These are phyloP conservation scores for Salmo trutta DNA, from an alignment of 2,797 vertebrate genomes.

Conservation along the genomic window DNA sequence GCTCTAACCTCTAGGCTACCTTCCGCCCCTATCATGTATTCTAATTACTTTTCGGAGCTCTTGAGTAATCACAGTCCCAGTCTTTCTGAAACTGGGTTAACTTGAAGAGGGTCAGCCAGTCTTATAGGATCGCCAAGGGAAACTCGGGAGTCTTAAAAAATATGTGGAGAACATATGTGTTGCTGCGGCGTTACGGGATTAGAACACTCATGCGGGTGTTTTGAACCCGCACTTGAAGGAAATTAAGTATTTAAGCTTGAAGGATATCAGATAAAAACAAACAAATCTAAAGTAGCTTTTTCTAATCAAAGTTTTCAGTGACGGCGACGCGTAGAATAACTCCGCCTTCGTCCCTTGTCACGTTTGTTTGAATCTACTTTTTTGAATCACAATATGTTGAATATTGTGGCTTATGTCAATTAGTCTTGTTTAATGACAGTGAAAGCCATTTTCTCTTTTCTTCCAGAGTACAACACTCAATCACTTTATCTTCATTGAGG, in stretches of 20 bases:
- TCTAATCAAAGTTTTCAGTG: neutral
- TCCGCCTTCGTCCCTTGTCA: conserved; percentile 1
- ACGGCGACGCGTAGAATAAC: neutral
- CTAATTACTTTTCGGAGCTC: conserved; percentile 46
- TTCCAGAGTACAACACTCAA: neutral
- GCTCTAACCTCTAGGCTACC: too few species aligned
- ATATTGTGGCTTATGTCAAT: too few species aligned
- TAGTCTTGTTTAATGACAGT: conserved; percentile 4
- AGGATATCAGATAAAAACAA: conserved; percentile 23
- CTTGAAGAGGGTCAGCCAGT: conserved; percentile 43
- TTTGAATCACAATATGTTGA: too few species aligned
- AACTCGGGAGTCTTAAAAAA: conserved; percentile 41
- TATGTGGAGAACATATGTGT: conserved; percentile 45
- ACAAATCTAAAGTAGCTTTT: conserved; percentile 23
- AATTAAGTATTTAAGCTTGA: conserved; percentile 45
- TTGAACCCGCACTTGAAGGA: conserved; percentile 35
- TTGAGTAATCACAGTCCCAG: conserved; percentile 50
- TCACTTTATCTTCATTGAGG: neutral
- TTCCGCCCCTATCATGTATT: conserved; percentile 6
- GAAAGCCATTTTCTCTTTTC: neutral
- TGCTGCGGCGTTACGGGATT: conserved; percentile 44
- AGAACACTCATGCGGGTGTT: conserved; percentile 46
- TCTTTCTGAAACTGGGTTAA: conserved; percentile 40
- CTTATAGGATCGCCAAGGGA: conserved; percentile 50
- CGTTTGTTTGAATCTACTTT: conserved; percentile 9